Evolutionary conservation across 2,888 invertebrate species (phyloP).

Genomic region (Ecdyonurus torrentis): DNA sequence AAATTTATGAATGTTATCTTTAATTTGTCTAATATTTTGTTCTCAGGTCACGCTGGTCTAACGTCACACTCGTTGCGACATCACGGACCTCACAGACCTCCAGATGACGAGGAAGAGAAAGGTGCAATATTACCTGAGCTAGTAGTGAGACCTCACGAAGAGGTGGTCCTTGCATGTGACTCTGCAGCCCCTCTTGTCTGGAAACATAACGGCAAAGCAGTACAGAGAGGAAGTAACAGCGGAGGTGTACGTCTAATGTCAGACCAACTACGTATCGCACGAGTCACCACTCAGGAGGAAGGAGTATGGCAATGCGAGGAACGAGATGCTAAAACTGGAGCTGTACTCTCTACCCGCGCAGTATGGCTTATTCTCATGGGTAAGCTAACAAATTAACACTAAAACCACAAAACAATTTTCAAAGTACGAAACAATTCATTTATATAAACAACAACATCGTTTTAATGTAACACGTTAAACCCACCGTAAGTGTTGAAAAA

Average conservation of each 20-base stretch:
- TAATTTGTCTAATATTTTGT: neutral
- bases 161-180: neutral
- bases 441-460: too few relatives aligned
- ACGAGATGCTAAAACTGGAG: neutral
- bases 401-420: too few relatives aligned
- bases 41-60: slow-evolving; percentile 2
- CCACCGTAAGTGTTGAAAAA: too few relatives aligned
- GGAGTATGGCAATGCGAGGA: slow-evolving; percentile 1
- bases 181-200: neutral
- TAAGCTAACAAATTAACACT: too few relatives aligned
- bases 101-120: neutral
- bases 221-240: neutral
- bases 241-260: neutral
- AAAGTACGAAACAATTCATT: neutral
- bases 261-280: neutral
- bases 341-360: neutral
- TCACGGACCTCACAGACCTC: neutral
- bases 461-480: too few relatives aligned
- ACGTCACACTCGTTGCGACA: slow-evolving; percentile 1
- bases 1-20: neutral
- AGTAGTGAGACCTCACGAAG: neutral
- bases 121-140: neutral
- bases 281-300: neutral
- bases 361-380: neutral
- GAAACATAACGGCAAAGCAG: neutral